Conservation (phyloP, 2,888 invertebrate species). For the Scaptomyza caliginosa region DNA sequence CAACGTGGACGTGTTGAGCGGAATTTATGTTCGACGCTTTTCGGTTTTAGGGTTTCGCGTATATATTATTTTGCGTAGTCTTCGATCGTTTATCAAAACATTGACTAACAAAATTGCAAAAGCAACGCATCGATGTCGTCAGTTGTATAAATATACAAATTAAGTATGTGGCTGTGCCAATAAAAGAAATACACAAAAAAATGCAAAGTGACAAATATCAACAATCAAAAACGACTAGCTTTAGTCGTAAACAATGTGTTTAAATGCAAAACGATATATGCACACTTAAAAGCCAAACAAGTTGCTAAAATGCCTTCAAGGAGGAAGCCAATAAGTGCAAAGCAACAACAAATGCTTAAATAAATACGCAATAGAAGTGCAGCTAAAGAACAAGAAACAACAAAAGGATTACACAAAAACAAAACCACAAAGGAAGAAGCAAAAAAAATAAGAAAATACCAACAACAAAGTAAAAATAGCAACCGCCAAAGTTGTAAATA, state of each 20-base stretch:
- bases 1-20: conserved; percentile 46
- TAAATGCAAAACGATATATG: conserved; percentile 45
- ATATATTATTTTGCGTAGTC: conserved; percentile 53
- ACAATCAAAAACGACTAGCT: conserved; percentile 20
- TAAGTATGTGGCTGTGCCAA: conserved; percentile 19
- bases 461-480: conserved; percentile 48
- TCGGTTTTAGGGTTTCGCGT: conserved; percentile 49
- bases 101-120: conserved; percentile 22
- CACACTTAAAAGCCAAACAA: conserved; percentile 47
- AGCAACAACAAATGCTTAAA: conserved; percentile 32
- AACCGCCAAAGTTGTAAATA: conserved; percentile 37
- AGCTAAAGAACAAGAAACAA: conserved; percentile 7
- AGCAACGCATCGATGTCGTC: conserved; percentile 44
- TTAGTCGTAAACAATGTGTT: conserved; percentile 38
- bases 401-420: conserved; percentile 58
- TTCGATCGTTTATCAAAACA: conserved; percentile 24
- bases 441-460: conserved; percentile 19
- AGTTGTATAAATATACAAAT: conserved; percentile 33
- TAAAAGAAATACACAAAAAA: conserved; percentile 1
- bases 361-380: conserved; percentile 26
- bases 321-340: conserved; percentile 67
- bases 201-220: conserved; percentile 52
- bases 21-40: conserved; percentile 15
- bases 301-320: conserved; percentile 51
- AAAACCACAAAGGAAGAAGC: conserved; percentile 19